phyloP scores from a whole-genome alignment of 2,888 invertebrate genomes.

The Eilema sororculum region DNA sequence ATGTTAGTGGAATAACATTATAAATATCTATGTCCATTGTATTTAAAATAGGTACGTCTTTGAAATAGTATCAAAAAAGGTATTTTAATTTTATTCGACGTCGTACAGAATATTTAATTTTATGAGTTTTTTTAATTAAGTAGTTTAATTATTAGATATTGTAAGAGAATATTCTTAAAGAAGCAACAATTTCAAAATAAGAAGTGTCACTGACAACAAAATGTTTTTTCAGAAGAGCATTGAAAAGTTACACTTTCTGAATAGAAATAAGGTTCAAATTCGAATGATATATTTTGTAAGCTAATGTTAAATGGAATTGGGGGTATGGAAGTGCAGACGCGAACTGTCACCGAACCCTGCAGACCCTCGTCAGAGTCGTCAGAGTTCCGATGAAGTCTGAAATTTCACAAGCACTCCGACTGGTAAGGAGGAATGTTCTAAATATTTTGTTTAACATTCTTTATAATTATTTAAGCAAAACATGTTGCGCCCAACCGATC shows the following conservation, averaged over 20 bases:
- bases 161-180: not conserved
- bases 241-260: accelerated
- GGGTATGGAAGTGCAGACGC: conserved; percentile 51
- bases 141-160: not conserved
- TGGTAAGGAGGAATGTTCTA: conserved; percentile 31
- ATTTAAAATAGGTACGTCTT: not conserved
- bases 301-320: conserved; percentile 32
- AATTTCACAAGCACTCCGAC: conserved; percentile 40
- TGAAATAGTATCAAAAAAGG: not conserved
- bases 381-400: conserved; percentile 48
- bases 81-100: too few species aligned
- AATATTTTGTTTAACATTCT: conserved; percentile 28
- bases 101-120: too few species aligned
- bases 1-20: not conserved
- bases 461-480: not conserved
- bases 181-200: conserved; percentile 31
- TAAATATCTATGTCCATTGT: not conserved
- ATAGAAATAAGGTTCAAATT: conserved; percentile 11
- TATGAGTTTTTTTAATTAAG: too few species aligned
- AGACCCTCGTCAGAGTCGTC: conserved; percentile 63
- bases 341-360: conserved; percentile 57
- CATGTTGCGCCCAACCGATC: too few species aligned
- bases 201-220: conserved; percentile 22
- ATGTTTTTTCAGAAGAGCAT: not conserved
- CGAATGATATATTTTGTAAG: not conserved